Percentiles rank a stretch among this genome's conserved stretches.
These are phyloP conservation scores for Synanthedon formicaeformis DNA, from an alignment of 2,888 invertebrate species.

Conservation along the genomic window DNA sequence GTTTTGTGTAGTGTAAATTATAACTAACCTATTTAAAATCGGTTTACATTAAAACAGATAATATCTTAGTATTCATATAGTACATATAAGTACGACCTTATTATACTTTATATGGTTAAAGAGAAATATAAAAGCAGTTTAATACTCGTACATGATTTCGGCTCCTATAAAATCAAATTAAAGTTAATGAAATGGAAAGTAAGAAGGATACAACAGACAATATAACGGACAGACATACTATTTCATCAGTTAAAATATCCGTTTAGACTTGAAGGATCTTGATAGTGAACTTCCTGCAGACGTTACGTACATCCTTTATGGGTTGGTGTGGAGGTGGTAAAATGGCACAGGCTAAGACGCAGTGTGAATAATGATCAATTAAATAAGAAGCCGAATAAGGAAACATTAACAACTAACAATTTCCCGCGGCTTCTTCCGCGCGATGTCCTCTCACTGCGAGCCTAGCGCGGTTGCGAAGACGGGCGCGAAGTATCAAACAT, in stretches of 20 bases:
- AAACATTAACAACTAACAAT: too few relatives aligned
- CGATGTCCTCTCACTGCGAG: too few relatives aligned
- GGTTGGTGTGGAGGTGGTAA: not conserved
- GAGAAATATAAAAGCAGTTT: not conserved
- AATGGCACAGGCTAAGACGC: not conserved
- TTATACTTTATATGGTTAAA: too few relatives aligned
- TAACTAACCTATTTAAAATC: too few relatives aligned
- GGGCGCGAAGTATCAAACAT: too few relatives aligned
- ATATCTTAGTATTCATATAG: too few relatives aligned
- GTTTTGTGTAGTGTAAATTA: too few relatives aligned
- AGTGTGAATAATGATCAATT: not conserved
- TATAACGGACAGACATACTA: conserved; percentile 29
- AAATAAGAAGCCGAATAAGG: not conserved
- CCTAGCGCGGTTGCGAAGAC: too few relatives aligned
- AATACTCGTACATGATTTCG: not conserved
- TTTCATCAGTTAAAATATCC: conserved; percentile 41
- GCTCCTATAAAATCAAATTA: not conserved
- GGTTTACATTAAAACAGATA: too few relatives aligned
- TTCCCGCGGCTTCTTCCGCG: too few relatives aligned
- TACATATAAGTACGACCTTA: too few relatives aligned
- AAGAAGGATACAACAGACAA: conserved; percentile 6
- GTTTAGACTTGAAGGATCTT: conserved; percentile 56
- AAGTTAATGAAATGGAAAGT: not conserved
- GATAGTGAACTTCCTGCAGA: conserved; percentile 36
- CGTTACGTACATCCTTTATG: not conserved